These are phyloP conservation scores for Philopotamus ludificatus DNA, from an alignment of 1,140 invertebrate genomes.

Conservation along the genomic window DNA sequence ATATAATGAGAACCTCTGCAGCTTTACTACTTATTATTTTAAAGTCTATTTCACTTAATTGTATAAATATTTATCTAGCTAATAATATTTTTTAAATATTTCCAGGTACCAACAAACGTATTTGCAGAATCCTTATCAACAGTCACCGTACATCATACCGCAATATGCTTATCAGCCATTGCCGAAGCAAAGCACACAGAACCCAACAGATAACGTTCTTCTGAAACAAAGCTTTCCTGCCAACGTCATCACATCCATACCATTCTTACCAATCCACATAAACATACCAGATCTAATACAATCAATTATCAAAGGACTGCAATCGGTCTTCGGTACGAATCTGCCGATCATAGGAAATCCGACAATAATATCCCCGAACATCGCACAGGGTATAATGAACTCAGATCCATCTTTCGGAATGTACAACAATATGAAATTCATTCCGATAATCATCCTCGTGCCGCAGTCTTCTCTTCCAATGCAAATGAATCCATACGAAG, in stretches of 20 bases:
- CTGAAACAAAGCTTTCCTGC: conserved; percentile 41
- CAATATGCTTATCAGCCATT: conserved; percentile 5
- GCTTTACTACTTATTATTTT: too few species aligned
- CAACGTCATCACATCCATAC: conserved; percentile 48
- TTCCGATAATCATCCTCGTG: conserved; percentile 30
- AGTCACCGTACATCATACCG: background rate
- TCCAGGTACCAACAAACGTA: conserved; percentile 16
- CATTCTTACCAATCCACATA: conserved; percentile 53
- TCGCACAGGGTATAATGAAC: background rate
- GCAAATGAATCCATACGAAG: too few species aligned
- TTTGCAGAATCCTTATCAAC: background rate
- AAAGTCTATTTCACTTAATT: background rate
- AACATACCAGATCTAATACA: conserved; percentile 53
- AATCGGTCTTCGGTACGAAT: background rate
- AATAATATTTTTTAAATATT: too few species aligned
- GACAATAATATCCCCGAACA: background rate
- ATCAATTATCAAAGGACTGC: conserved; percentile 41
- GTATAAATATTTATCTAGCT: too few species aligned
- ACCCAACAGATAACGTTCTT: background rate
- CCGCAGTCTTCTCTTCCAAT: too few species aligned
- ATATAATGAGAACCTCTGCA: too few species aligned
- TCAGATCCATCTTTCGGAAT: too few species aligned
- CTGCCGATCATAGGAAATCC: background rate
- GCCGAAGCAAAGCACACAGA: background rate
- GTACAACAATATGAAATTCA: too few species aligned